These are phyloP conservation scores for Galeopsomyia nigrocyanea DNA, from an alignment of 2,888 invertebrate species.

Conservation along the genomic window DNA sequence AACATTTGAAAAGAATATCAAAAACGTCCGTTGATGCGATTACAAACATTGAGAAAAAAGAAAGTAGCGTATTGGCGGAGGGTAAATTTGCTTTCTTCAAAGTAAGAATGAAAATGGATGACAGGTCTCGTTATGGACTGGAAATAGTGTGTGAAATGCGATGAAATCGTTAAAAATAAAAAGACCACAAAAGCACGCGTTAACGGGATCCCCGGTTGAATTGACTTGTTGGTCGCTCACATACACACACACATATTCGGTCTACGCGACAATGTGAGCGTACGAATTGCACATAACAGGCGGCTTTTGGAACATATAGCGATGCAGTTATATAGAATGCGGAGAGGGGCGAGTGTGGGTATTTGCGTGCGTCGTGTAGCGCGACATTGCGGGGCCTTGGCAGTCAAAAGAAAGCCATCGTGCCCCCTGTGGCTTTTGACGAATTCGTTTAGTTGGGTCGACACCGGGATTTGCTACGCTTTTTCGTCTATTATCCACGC, in stretches of 20 bases:
- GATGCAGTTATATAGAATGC: conserved; percentile 5
- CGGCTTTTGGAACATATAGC: conserved; percentile 11
- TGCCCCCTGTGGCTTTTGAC: conserved; percentile 58
- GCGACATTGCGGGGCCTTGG: conserved; percentile 43
- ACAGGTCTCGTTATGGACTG: conserved; percentile 6
- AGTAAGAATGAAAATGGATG: no score
- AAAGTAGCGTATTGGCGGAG: no score
- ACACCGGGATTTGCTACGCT: conserved; percentile 62
- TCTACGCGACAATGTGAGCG: neutral
- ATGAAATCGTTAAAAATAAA: conserved; percentile 17
- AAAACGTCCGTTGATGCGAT: no score
- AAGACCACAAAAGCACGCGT: neutral
- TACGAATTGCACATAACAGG: neutral
- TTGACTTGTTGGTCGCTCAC: conserved; percentile 38
- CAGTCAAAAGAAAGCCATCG: conserved; percentile 35
- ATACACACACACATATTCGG: neutral
- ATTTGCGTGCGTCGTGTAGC: neutral
- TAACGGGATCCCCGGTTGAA: conserved; percentile 5
- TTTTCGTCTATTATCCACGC: conserved; percentile 55
- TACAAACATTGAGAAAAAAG: no score
- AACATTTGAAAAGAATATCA: no score
- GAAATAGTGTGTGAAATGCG: conserved; percentile 21
- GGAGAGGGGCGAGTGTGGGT: neutral
- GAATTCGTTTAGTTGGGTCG: conserved; percentile 61
- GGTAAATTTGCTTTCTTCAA: no score